These are phyloP conservation scores for Lophochroa leadbeateri DNA, from an alignment of 2,113 vertebrate species.

Conservation along the genomic window DNA sequence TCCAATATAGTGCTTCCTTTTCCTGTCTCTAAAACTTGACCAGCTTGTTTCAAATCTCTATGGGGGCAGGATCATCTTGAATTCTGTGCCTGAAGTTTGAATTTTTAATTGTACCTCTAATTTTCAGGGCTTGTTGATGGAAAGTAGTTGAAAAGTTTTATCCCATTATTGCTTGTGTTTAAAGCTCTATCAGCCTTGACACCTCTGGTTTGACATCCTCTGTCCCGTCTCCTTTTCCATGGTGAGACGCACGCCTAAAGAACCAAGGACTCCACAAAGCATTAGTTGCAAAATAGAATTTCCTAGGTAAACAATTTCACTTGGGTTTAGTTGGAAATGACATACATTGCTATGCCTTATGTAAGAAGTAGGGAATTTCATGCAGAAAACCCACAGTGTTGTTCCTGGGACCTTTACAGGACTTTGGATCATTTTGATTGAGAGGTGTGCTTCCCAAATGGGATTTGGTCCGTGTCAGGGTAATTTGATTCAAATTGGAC, in stretches of 20 bases:
- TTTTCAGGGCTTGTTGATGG: neutral
- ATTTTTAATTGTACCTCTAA: neutral
- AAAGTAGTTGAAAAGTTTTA: neutral
- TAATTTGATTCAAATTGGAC: neutral
- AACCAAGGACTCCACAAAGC: neutral
- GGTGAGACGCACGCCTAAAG: neutral
- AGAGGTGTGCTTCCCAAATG: neutral
- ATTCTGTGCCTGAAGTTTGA: neutral
- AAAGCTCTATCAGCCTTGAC: neutral
- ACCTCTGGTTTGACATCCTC: neutral
- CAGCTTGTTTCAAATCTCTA: neutral
- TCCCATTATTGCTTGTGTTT: neutral
- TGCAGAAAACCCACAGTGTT: neutral
- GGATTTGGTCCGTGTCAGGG: accelerated
- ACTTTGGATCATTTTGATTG: neutral
- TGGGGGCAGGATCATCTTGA: neutral
- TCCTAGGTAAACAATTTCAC: neutral
- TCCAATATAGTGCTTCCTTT: neutral
- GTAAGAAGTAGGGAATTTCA: neutral
- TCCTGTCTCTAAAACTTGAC: neutral
- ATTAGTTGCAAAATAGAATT: neutral
- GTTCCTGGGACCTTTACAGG: neutral
- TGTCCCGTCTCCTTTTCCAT: neutral
- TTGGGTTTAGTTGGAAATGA: neutral
- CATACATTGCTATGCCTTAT: neutral